Evolutionary conservation across 2,888 invertebrate species (phyloP).

Genomic region (Nymphalis urticae): DNA sequence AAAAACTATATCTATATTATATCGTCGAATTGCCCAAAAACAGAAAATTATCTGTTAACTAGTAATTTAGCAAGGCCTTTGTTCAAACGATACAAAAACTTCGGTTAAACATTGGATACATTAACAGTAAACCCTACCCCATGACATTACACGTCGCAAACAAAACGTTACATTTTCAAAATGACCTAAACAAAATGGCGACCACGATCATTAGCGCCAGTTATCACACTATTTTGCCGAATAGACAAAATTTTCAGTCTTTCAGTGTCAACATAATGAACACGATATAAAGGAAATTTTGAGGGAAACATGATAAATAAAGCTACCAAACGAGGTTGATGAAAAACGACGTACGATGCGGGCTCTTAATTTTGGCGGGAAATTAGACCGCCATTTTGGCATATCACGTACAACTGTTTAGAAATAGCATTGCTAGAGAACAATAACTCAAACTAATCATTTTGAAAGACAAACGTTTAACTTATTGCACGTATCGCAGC

Average conservation of each 20-base stretch:
- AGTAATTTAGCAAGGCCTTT: slow-evolving; percentile 17
- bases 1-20: too few species aligned
- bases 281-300: slow-evolving; percentile 68
- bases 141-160: slow-evolving; percentile 42
- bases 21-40: too few species aligned
- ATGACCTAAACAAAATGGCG: slow-evolving; percentile 65
- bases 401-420: slow-evolving; percentile 25
- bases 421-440: slow-evolving; percentile 19
- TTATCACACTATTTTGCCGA: slow-evolving; percentile 79
- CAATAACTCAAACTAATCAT: slow-evolving; percentile 22
- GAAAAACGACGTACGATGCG: slow-evolving; percentile 71
- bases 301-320: slow-evolving; percentile 73
- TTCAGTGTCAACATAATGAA: slow-evolving; percentile 75
- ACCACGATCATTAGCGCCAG: slow-evolving; percentile 72
- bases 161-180: slow-evolving; percentile 71
- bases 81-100: slow-evolving; percentile 22
- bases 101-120: slow-evolving; percentile 18
- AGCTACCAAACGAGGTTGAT: slow-evolving; percentile 67
- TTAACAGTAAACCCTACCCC: slow-evolving; percentile 23
- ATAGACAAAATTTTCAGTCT: slow-evolving; percentile 79
- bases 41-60: slow-evolving; percentile 18
- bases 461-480: slow-evolving; percentile 13
- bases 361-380: slow-evolving; percentile 68
- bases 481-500: neutral
- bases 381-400: slow-evolving; percentile 66